phyloP scores from a whole-genome alignment of 2,113 vertebrate species.

The Alethe diademata region DNA sequence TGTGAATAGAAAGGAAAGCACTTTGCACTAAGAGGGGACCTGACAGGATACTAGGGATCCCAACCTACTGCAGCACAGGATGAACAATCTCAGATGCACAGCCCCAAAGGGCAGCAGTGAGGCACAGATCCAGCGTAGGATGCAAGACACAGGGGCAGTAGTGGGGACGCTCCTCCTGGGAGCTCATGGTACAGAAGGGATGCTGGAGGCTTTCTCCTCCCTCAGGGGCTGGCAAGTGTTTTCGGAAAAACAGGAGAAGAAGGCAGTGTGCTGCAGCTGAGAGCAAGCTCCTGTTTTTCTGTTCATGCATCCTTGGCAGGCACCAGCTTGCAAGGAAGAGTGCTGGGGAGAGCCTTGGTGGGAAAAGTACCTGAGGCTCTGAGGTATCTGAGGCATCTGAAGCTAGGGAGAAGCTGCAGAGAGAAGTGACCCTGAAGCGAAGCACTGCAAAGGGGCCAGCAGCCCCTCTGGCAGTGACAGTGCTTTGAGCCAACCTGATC shows the following conservation, averaged over 20 bases:
- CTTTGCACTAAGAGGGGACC: too few relatives aligned
- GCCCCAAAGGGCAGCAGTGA: accelerated
- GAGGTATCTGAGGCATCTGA: too few relatives aligned
- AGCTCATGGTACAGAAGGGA: accelerated
- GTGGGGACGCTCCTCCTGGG: too few relatives aligned
- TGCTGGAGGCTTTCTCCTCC: background rate
- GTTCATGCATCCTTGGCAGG: accelerated
- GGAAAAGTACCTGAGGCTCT: background rate
- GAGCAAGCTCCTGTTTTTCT: background rate
- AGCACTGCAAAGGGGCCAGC: background rate
- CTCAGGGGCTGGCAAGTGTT: background rate
- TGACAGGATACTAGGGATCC: background rate
- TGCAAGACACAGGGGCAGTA: too few relatives aligned
- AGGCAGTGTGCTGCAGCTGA: background rate
- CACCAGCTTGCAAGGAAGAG: background rate
- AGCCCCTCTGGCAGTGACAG: accelerated
- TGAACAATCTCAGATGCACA: background rate
- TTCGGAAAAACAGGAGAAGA: background rate
- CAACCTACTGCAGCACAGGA: accelerated
- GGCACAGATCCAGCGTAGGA: accelerated
- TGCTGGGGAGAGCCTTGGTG: accelerated
- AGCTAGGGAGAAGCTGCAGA: background rate
- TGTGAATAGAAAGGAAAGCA: background rate
- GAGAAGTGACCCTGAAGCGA: background rate
- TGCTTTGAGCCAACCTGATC: background rate